Base-by-base conservation (phyloP, 2,888 invertebrate genomes). In the Tetrapedia diversipes region DNA sequence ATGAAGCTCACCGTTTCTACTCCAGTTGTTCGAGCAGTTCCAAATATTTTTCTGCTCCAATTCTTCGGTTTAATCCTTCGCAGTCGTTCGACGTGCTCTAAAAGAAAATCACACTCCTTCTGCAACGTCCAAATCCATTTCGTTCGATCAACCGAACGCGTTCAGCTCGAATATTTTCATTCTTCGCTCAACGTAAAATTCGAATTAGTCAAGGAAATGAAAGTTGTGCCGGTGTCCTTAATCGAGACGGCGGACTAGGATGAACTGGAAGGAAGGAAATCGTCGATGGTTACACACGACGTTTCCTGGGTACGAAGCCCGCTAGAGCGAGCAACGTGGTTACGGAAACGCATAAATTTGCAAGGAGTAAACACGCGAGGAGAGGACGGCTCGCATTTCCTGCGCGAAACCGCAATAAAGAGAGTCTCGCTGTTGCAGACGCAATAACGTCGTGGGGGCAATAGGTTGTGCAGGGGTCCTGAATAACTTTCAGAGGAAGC, bases 401-500 rank as follows among this genome's bases (percentile, higher is more conserved):
- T 56, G 72, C 59, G 54, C 54, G 68, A 71, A 49, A 68, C 61
- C 80, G 79, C 71, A 57, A 59, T 71, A 47, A n/a, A 70, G 63
- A 56, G 47, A 43, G n/a, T 77, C 78, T 67, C 49, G 45, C 60
- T 64, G n/a, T 27, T 14, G 57, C 16, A 32, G 70, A 37, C 49
- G 61, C 67, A 66, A 53, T 79, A 73, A 64, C 57, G 49, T 84
- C 57, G 64, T 16, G 60, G 39, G 67, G 71, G 76, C 81, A 77
- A 83, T 86, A 86, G 83, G 74, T 79, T 80, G 83, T 72, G 54
- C 70, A 71, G 61, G 69, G 76, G 49, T 78, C 82, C 82, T 82
- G 87, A 85, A 86, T 87, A 88, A 86, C 83, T 83, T 81, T 80
- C 74, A 60, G 71, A 67, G 76, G 63, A 71, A 24, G 49, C 80